Conservation (phyloP, 2,113 vertebrate species). For the Phaetusa simplex region DNA sequence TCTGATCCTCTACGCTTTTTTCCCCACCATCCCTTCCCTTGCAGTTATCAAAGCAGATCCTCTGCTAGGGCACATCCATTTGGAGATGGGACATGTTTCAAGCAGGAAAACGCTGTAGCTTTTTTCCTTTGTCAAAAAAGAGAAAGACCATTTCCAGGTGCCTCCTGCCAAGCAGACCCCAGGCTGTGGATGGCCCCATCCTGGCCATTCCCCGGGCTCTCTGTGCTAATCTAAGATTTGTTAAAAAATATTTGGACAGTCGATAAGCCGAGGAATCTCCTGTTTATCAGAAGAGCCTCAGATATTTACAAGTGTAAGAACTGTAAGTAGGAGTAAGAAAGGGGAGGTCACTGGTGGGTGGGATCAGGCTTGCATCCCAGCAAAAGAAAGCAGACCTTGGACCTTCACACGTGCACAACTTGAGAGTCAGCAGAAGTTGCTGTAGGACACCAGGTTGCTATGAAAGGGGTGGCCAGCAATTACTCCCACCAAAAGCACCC, state of each 20-base stretch:
- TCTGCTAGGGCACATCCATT: neutral
- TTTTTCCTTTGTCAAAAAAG: neutral
- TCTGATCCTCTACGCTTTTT: neutral
- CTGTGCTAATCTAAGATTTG: constrained; percentile 14
- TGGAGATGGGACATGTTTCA: neutral
- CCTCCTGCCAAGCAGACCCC: neutral
- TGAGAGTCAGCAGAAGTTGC: neutral
- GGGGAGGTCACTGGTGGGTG: neutral
- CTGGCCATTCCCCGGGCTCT: neutral
- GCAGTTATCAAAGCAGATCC: neutral
- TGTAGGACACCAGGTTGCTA: neutral
- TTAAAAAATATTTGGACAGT: constrained; percentile 54
- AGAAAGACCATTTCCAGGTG: constrained; percentile 11
- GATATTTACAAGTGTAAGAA: constrained; percentile 40
- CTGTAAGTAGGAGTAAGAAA: neutral
- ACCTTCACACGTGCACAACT: neutral
- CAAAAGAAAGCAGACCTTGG: neutral
- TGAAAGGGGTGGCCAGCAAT: neutral
- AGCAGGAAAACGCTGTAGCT: neutral
- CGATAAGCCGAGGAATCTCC: constrained; percentile 19
- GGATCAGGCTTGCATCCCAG: neutral
- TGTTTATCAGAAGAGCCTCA: constrained; percentile 38
- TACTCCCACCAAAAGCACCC: neutral
- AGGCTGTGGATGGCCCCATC: neutral
- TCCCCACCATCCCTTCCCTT: neutral